These are phyloP conservation scores for Chamaedrilus cognettii DNA, from an alignment of 2,888 invertebrate species.

Conservation along the genomic window DNA sequence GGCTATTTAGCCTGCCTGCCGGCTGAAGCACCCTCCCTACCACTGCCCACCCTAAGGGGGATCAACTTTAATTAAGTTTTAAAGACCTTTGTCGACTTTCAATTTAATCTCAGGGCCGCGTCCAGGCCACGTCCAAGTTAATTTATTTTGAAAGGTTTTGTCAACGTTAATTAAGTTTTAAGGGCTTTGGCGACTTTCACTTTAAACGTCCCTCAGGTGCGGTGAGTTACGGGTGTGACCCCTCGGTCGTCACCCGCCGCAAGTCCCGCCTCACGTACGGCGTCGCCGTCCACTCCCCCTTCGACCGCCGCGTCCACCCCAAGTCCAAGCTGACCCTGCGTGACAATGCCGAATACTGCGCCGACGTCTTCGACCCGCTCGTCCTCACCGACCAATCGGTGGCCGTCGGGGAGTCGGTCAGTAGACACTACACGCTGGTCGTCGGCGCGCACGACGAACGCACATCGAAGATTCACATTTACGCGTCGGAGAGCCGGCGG, in stretches of 20 bases:
- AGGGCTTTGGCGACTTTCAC: too few species aligned
- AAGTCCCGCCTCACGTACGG: conserved; percentile 64
- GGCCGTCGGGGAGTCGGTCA: conserved; percentile 62
- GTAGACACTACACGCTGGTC: conserved; percentile 64
- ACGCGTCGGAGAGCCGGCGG: conserved; percentile 60
- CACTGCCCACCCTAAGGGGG: too few species aligned
- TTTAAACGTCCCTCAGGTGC: conserved; percentile 61
- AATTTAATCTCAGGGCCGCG: too few species aligned
- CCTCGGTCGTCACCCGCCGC: conserved; percentile 62
- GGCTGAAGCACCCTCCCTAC: too few species aligned
- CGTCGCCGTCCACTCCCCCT: conserved; percentile 65
- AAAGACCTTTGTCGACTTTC: too few species aligned
- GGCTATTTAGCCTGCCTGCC: too few species aligned
- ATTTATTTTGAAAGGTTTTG: too few species aligned
- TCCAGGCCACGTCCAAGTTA: too few species aligned
- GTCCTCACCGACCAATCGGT: conserved; percentile 63
- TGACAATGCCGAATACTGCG: conserved; percentile 64
- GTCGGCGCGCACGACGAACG: conserved; percentile 62
- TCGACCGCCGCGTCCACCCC: conserved; percentile 61
- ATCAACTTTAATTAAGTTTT: too few species aligned
- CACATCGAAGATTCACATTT: conserved; percentile 63
- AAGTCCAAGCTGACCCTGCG: conserved; percentile 54
- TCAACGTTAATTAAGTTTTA: too few species aligned
- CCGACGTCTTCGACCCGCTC: conserved; percentile 65
- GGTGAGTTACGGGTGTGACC: conserved; percentile 64